These are phyloP conservation scores for Pectinophora gossypiella DNA, from an alignment of 1,140 invertebrate species.

Conservation along the genomic window DNA sequence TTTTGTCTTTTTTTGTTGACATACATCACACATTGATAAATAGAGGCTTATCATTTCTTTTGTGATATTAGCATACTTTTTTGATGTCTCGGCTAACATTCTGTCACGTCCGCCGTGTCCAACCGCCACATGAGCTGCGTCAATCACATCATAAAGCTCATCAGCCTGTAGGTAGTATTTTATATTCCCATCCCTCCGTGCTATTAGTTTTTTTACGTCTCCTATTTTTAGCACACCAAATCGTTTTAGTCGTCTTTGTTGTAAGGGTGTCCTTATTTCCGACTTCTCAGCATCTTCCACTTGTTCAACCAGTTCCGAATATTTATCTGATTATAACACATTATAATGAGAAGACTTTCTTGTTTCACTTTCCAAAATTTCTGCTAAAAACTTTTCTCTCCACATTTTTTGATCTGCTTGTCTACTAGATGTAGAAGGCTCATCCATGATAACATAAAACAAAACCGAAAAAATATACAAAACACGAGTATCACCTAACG, in stretches of 20 bases:
- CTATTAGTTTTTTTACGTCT: not conserved
- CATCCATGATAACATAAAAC: too few relatives aligned
- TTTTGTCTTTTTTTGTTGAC: slow-evolving; percentile 2
- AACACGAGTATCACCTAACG: too few relatives aligned
- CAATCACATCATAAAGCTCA: slow-evolving; percentile 2
- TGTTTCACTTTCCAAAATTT: too few relatives aligned
- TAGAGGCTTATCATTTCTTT: not conserved
- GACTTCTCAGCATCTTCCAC: not conserved
- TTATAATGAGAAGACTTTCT: not conserved
- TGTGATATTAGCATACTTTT: slow-evolving; percentile 18
- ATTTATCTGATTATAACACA: not conserved
- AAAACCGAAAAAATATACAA: too few relatives aligned
- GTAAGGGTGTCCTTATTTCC: not conserved
- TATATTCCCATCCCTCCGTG: not conserved
- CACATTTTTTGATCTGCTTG: too few relatives aligned
- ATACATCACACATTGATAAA: slow-evolving; percentile 3
- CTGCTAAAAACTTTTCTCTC: too few relatives aligned
- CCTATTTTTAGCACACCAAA: not conserved
- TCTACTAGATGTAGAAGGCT: too few relatives aligned
- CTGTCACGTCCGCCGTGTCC: slow-evolving; percentile 3
- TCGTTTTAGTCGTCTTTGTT: not conserved
- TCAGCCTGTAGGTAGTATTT: slow-evolving; percentile 4
- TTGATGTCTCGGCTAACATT: slow-evolving; percentile 8
- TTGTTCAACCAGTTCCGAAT: not conserved
- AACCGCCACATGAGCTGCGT: not conserved